Percentiles rank a stretch among this genome's conserved stretches.
phyloP scores from a whole-genome alignment of 2,797 vertebrate genomes.

The Macrochelys suwanniensis region DNA sequence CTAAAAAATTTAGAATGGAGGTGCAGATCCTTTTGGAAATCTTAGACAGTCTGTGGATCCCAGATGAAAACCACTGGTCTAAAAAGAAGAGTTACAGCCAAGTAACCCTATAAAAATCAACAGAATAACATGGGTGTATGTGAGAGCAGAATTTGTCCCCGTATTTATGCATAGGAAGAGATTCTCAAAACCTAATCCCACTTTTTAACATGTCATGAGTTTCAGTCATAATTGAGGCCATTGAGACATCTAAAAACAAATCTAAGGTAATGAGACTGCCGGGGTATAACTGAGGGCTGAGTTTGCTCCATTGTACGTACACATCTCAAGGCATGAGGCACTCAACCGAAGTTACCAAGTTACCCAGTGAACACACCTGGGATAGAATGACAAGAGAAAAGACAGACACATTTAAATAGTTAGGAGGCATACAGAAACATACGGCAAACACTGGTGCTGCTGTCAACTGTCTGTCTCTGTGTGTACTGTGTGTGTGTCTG shows the following conservation, averaged over 20 bases:
- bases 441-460: background rate
- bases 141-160: background rate
- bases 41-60: no score
- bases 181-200: background rate
- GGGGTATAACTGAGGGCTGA: background rate
- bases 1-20: no score
- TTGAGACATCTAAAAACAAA: background rate
- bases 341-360: background rate
- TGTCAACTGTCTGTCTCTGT: background rate
- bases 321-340: fast-evolving
- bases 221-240: background rate
- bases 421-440: background rate
- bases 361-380: background rate
- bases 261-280: background rate
- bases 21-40: no score
- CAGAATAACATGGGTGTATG: no score
- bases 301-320: background rate
- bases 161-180: background rate
- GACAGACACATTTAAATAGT: background rate
- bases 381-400: background rate
- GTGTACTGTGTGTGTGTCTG: no score
- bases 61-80: no score
- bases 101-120: no score
- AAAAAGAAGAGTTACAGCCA: no score
- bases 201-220: background rate